Conservation (phyloP, 1,140 invertebrate species). For the Glomeris maerens region DNA sequence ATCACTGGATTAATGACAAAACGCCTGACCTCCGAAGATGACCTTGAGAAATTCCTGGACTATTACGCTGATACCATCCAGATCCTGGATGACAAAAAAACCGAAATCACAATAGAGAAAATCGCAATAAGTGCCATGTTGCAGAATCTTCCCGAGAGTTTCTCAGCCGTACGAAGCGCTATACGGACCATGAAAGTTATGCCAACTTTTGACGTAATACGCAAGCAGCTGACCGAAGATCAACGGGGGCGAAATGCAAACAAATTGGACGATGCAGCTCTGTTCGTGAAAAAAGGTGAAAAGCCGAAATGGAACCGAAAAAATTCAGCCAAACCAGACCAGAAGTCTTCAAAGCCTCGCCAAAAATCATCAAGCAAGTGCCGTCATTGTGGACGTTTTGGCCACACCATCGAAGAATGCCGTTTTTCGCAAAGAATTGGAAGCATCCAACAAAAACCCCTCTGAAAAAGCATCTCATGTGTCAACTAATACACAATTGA, state of each 20-base stretch:
- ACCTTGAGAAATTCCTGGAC: not conserved
- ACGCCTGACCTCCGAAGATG: not conserved
- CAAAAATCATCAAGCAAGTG: not conserved
- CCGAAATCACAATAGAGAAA: not conserved
- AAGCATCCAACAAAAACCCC: not conserved
- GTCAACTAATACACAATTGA: not conserved
- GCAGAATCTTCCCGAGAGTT: not conserved
- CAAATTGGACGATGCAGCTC: not conserved
- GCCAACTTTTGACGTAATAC: not conserved
- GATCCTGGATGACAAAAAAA: not conserved
- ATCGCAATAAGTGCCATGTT: not conserved
- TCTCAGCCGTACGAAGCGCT: not conserved
- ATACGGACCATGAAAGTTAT: not conserved
- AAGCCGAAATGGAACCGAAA: not conserved
- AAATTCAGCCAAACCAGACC: not conserved
- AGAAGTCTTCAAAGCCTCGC: not conserved
- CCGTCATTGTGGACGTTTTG: not conserved
- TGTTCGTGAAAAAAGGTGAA: not conserved
- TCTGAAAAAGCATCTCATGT: not conserved
- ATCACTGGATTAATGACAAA: not conserved
- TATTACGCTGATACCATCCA: conserved; percentile 1
- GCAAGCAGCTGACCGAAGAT: not conserved
- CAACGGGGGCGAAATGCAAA: not conserved
- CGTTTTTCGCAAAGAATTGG: not conserved
- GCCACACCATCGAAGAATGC: not conserved